Evolutionary conservation across 2,113 vertebrate species (phyloP).

Genomic region (Collichthys lucidus): DNA sequence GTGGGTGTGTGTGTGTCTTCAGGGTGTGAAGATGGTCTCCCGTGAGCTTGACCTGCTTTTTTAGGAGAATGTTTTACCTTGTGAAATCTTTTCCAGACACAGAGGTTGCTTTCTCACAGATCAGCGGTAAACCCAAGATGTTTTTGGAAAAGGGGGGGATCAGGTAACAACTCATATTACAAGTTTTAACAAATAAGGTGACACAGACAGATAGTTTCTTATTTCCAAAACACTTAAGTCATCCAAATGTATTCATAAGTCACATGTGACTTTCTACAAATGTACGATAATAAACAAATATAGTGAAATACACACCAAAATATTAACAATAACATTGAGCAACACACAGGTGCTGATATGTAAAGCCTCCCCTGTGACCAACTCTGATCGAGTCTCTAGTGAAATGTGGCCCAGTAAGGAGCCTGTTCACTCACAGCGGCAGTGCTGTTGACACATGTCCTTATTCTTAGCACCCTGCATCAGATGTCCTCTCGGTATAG

Average conservation of each 20-base stretch:
- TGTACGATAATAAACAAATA: background rate
- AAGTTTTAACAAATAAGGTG: conserved; percentile 3
- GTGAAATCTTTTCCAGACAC: conserved; percentile 41
- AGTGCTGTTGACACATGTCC: conserved; percentile 63
- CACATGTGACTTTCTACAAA: background rate
- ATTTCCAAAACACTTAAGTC: background rate
- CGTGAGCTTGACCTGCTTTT: conserved; percentile 71
- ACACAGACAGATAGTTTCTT: background rate
- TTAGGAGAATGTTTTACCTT: conserved; percentile 43
- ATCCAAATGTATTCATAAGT: background rate
- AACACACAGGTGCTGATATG: background rate
- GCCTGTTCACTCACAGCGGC: conserved; percentile 36
- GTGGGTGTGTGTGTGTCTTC: conserved; percentile 43
- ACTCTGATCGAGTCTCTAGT: conserved; percentile 19
- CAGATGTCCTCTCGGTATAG: conserved; percentile 62
- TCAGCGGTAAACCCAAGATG: conserved; percentile 26
- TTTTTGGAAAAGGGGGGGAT: conserved; percentile 24
- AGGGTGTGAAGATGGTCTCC: conserved; percentile 48
- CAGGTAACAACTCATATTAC: conserved; percentile 27
- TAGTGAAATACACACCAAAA: background rate
- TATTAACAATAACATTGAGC: background rate
- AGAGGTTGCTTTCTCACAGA: conserved; percentile 41
- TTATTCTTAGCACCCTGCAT: conserved; percentile 68
- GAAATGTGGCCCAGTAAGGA: conserved; percentile 39
- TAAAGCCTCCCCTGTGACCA: background rate